Base-by-base conservation (phyloP, 1,140 invertebrate genomes). In the Microplitis mediator region DNA sequence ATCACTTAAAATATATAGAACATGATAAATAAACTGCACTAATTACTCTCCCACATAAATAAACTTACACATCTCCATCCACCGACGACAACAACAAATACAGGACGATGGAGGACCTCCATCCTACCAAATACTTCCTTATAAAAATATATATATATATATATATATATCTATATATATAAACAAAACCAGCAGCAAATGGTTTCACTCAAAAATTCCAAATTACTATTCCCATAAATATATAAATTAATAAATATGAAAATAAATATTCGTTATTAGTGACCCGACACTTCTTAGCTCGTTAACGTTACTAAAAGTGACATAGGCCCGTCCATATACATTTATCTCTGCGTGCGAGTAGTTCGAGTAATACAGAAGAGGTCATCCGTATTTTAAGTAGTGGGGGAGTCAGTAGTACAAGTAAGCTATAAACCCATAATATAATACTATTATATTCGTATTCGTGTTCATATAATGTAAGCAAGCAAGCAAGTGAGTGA, bases 291-390 rank as follows among this genome's bases (percentile, higher is more conserved):
- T 63, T 71, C 74, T 79, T 80, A 70, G 76, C 74, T 81, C 77
- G 76, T 79, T 45, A 56, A 75, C 77, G 78, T 80, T 77, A 81
- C 83, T 83, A 82, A 80, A 79, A 80, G 80, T 75, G 78, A 76
- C 73, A 77, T 77, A 72, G 74, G 72, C 74, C 71, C 68, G 78
- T 32, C 78, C 77, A 77, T 81, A 81, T 78, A 81, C 81, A 82
- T 84, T 82, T 84, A 83, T 83, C 80, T 80, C 78, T 81, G 78
- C 79, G 77, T 79, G 66, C 71, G 69, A 77, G 73, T 61, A 77
- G 77, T 80, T 81, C 78, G 78, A 80, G 82, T 78, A 78, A 45
- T 45, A 82, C 81, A 83, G 80, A 75, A 83, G 81, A 84, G 83
- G 83, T 84, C 82, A 84, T 82, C 80, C 60, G 45, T 56, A 36